phyloP scores from a whole-genome alignment of 2,797 vertebrate genomes.

The Parauchenoglanis ngamensis region DNA sequence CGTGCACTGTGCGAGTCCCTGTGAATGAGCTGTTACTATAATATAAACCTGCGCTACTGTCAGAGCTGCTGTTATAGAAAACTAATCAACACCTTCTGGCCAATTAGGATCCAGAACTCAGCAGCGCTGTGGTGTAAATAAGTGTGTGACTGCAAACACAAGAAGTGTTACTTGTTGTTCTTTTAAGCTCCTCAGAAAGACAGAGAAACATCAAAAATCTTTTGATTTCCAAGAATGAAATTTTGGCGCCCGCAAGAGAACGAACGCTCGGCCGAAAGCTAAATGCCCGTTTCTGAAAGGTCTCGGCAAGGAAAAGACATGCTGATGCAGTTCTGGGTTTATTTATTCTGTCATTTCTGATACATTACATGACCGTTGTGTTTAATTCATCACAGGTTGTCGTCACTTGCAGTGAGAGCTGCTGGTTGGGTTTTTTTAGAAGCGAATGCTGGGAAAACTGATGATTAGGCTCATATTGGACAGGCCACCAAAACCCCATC shows the following conservation, averaged over 20 bases:
- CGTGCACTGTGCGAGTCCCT: neutral
- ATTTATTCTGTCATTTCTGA: slow-evolving; percentile 30
- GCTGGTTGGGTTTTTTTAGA: slow-evolving; percentile 39
- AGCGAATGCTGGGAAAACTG: slow-evolving; percentile 29
- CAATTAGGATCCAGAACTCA: neutral
- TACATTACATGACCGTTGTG: slow-evolving; percentile 22
- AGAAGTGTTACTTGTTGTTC: neutral
- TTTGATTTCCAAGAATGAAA: neutral
- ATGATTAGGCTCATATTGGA: slow-evolving; percentile 20
- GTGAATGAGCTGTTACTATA: neutral
- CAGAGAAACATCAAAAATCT: neutral
- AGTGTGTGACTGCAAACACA: neutral
- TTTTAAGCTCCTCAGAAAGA: neutral
- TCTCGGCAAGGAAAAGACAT: neutral
- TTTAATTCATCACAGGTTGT: slow-evolving; percentile 38
- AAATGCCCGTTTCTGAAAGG: neutral
- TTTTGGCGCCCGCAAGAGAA: neutral
- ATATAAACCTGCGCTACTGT: neutral
- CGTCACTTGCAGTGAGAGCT: slow-evolving; percentile 36
- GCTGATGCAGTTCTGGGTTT: neutral
- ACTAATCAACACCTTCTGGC: neutral
- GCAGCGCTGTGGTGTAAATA: neutral
- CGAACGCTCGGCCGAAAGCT: neutral
- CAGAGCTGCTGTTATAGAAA: neutral
- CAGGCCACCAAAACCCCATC: slow-evolving; percentile 20